Conservation (phyloP, 2,113 vertebrate genomes). For the Nematolebias whitei region DNA sequence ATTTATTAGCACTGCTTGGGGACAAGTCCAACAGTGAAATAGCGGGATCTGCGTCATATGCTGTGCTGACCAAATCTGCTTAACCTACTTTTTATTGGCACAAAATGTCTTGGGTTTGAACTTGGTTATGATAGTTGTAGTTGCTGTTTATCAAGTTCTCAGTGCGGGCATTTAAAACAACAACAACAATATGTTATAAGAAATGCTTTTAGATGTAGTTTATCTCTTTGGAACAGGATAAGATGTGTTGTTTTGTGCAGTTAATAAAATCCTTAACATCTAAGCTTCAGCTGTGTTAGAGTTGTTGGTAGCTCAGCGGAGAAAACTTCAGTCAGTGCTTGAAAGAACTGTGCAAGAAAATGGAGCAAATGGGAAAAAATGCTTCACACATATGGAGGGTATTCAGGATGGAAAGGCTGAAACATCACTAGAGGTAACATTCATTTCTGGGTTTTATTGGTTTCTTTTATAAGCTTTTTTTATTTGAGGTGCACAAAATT, state of each 20-base stretch:
- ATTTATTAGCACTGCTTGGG: slow-evolving; percentile 72
- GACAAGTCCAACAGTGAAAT: slow-evolving; percentile 61
- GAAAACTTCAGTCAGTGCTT: slow-evolving; percentile 16
- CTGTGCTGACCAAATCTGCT: slow-evolving; percentile 80
- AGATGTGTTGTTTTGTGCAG: background rate
- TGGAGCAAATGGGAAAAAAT: slow-evolving; percentile 1
- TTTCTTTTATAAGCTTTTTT: background rate
- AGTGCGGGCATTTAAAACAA: slow-evolving; percentile 51
- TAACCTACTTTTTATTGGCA: slow-evolving; percentile 77
- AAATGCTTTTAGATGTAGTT: background rate
- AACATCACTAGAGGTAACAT: background rate
- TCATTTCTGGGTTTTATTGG: background rate
- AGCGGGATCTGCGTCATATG: slow-evolving; percentile 74
- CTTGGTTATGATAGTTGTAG: slow-evolving; percentile 23
- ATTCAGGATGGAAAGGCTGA: background rate
- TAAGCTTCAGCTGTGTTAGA: no score
- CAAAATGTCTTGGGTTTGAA: slow-evolving; percentile 64
- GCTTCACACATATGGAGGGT: background rate
- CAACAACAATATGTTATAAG: slow-evolving; percentile 16
- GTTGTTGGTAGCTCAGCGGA: slow-evolving; percentile 13
- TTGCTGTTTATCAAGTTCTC: slow-evolving; percentile 51
- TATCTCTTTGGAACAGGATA: background rate
- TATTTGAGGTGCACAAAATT: background rate
- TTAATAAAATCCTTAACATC: slow-evolving; percentile 4
- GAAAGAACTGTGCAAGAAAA: slow-evolving; percentile 30